Base-by-base conservation (phyloP, 2,888 invertebrate genomes). In the Lysandra bellargus region DNA sequence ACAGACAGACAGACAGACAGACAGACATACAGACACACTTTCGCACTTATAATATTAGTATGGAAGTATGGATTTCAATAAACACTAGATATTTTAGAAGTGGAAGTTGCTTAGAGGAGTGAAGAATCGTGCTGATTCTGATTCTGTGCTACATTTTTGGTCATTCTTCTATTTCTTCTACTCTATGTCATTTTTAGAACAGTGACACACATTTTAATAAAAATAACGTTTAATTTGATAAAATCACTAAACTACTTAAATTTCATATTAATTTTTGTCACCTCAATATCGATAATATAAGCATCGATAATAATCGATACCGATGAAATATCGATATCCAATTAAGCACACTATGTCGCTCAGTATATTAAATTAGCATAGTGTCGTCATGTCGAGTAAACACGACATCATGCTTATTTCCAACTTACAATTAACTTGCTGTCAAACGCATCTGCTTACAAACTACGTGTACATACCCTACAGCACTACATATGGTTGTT, bases 401-500 rank as follows among this genome's bases (percentile, higher is more conserved):
- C 79, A 79, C 37, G 73, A 87, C 88, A 88, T 91, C 90, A 90
- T 85, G 86, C 87, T 85, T 91, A 78, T 78, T 91, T 84, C 88
- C 88, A 86, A 89, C 88, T 87, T 87, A 87, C 88, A 89, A 88
- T 86, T 86, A 86, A 85, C 87, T 88, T 89, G 87, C 89, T 89
- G 89, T 88, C 89, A 87, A 87, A 87, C 87, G 89, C 90, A 89
- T 90, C 89, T 90, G 89, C 86, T 87, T 88, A 91, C 91, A 89
- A 91, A 92, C 92, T 91, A 57, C 17, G 0, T 14, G 0, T 14
- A 12, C 14, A 53, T 17, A 57, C n/a, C 40, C 53, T 57, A 37
- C 57, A 78, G 5, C n/a, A 78, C 60, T 17, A 17, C 60, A 33
- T 0, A n/a, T 60, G 5, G 40, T 6, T 6, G 0, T 40, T 40